Evolutionary conservation across 2,888 invertebrate genomes (phyloP), one percentile per base, ranked within the genome.

Genomic region (Macroteleia sp.): DNA sequence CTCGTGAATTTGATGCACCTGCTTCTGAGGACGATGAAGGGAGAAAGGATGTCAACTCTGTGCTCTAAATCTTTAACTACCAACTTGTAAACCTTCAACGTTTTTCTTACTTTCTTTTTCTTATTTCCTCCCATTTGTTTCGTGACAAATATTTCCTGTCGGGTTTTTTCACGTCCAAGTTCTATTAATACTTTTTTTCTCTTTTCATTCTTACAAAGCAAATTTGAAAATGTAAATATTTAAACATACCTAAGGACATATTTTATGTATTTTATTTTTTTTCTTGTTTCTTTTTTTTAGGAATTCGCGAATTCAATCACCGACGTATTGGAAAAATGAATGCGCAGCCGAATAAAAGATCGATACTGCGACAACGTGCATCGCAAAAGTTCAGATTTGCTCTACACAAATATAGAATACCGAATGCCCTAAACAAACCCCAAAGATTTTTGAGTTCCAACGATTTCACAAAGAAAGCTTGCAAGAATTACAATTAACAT

Each of bases 21-120:
- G 83, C 61, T 83, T 84, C 66, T 85, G 85, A 36, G 81, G 77
- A 80, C 83, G 84, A 57, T 82, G 83, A 74, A 75, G 77, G 78
- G 78, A 71, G 69, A 79, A 80, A 77, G 83, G 61, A 52, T 71
- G 56, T 73, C 64, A 56, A 34, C 48, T 20, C 41, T 50, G 20
- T 42, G 48, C 30, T 52, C 14, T 22, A 67, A 41, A 56, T 20
- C 54, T 39, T 28, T 44, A 32, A 52, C 64, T 41, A 30, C 64
- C 54, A 54, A 34, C 44, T 54, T 25, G 36, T 28, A 30, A 25
- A 22, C 32, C 20, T 48, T 30, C 30, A 5, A 30, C 30, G 32
- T 19, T 30, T 32, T 14, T 48, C 6, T 14, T 2, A 22, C 17
- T 20, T 30, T 22, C 14, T 8, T 48, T 28, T 19, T 16, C 28